Evolutionary conservation across 1,140 invertebrate genomes (phyloP).

Genomic region (Teleopsis dalmanni): DNA sequence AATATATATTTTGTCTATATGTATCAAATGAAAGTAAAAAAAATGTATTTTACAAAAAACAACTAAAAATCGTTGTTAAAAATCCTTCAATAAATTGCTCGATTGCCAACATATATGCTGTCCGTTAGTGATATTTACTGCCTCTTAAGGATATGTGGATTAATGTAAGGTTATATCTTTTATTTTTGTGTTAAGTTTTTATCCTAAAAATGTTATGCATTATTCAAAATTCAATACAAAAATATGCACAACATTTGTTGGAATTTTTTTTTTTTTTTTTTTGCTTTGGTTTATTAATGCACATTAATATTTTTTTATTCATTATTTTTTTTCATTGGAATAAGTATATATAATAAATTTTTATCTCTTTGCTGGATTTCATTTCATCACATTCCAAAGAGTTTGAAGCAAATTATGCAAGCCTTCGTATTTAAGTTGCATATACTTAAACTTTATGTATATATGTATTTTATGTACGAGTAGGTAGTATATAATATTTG

Average conservation of each 20-base stretch:
- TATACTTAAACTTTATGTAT: no score
- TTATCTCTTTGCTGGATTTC: no score
- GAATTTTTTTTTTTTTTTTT: neutral
- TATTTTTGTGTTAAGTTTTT: neutral
- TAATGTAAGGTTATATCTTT: neutral
- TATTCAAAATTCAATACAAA: conserved; percentile 9
- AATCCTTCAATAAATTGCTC: conserved; percentile 33
- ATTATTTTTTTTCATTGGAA: neutral
- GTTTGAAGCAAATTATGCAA: no score
- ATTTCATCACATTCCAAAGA: no score
- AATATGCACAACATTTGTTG: conserved; percentile 2
- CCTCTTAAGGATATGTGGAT: conserved; percentile 2
- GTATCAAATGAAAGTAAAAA: conserved; percentile 3
- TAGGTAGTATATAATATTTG: conserved; percentile 9
- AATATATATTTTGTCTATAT: conserved; percentile 2
- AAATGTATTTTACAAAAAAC: conserved; percentile 3
- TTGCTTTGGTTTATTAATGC: neutral
- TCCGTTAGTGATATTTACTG: conserved; percentile 17
- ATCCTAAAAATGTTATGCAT: neutral
- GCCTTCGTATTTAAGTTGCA: no score
- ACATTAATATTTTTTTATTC: no score
- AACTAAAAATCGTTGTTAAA: conserved; percentile 1
- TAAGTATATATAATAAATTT: no score
- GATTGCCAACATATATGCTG: conserved; percentile 46
- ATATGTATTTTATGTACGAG: no score